Evolutionary conservation across 1,140 invertebrate genomes (phyloP), one percentile per base, ranked within the genome.

Genomic region (Holotrichia oblita): DNA sequence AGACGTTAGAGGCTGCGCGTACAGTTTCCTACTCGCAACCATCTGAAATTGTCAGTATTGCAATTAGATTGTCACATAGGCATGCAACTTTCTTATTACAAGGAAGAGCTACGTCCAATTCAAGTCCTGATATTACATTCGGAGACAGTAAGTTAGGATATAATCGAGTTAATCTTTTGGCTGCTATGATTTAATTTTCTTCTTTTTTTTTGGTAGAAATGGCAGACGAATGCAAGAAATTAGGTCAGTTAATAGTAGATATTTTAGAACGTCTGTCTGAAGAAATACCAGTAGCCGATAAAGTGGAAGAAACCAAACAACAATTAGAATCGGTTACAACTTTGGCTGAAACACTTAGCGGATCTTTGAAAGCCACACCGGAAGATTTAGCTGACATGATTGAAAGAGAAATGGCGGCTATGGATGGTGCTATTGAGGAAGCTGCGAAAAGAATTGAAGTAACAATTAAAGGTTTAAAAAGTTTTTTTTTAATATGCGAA

Each of bases 381-480:
- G 86, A 87, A 75, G 90, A 89, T 83, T 87, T 92, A 59, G 90
- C 89, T 0, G 93, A 94, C 85, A 87, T 95, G 81, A 91, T 99
- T 4, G 96, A 99, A 85, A 91, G 92, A 81, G 98, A 99, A 88
- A 90, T 99, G 74, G 88, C 91, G 0, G 90, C 92, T 59, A 99
- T 99, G 94, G 96, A 96, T 84, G 91, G 91, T 84, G 94, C 94
- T 7, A 96, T 97, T 80, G 95, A 96, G 86, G 93, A 95, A 87
- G 94, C 95, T 34, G 94, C 94, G n/a, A 88, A 87, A 40, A 92
- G 91, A 87, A 96, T 97, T 80, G 92, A 94, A 88, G 93, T 93
- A 80, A 6, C 10, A 75, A 41, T 22, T 78, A 59, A 77, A 48
- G 72, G 6, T 44, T 22, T 9, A 75, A 44, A 73, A n/a, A 73